Conservation (phyloP, 2,113 vertebrate genomes). For the Chloropsis hardwickii region DNA sequence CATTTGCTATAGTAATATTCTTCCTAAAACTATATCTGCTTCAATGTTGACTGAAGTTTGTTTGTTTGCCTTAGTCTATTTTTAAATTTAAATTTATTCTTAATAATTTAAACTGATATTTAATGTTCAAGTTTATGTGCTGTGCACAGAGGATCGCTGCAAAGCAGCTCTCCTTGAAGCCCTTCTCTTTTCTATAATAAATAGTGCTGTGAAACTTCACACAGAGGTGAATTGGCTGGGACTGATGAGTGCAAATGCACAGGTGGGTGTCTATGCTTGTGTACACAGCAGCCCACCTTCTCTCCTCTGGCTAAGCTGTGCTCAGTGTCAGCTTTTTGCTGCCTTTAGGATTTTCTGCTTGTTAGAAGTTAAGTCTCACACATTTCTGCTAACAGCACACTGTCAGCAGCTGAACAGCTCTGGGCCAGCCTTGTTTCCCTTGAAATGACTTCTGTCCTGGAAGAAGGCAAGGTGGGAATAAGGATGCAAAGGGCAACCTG, state of each 20-base stretch:
- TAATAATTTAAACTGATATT: constrained; percentile 27
- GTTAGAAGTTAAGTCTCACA: neutral
- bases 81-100: constrained; percentile 34
- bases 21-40: neutral
- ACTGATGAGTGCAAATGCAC: neutral
- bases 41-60: neutral
- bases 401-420: neutral
- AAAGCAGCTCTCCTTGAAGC: constrained; percentile 6
- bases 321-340: neutral
- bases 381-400: neutral
- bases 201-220: constrained; percentile 25
- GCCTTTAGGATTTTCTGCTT: neutral
- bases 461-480: neutral
- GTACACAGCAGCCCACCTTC: neutral
- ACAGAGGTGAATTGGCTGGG: neutral
- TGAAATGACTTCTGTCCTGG: neutral
- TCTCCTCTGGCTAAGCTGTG: neutral
- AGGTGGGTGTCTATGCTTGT: neutral
- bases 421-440: neutral
- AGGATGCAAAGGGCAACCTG: neutral
- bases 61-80: constrained; percentile 1
- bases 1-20: neutral
- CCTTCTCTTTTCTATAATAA: constrained; percentile 3
- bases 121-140: constrained; percentile 33
- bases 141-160: neutral